Conservation (phyloP, 2,797 vertebrate species). For the Rousettus madagascariensis region DNA sequence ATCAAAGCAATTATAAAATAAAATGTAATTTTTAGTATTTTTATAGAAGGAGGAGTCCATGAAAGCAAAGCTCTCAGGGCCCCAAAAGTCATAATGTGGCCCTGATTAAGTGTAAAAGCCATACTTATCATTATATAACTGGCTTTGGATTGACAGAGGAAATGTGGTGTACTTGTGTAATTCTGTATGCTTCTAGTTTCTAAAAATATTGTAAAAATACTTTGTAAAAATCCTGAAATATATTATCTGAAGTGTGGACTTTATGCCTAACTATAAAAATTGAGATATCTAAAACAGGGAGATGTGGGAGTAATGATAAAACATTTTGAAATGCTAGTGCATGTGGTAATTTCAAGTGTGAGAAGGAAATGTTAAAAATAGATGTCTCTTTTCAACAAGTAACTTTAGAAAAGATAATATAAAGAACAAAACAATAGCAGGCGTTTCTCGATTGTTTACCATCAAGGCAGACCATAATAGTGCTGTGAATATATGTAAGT, state of each 20-base stretch:
- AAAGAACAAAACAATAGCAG: background rate
- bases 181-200: background rate
- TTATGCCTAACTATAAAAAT: background rate
- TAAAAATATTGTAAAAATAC: background rate
- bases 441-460: background rate
- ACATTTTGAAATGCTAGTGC: background rate
- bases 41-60: background rate
- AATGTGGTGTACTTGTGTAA: background rate
- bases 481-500: background rate
- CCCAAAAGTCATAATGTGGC: background rate
- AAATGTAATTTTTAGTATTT: background rate
- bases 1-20: background rate
- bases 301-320: background rate
- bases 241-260: background rate
- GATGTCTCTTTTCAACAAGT: background rate
- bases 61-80: background rate
- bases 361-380: constrained; percentile 33
- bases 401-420: background rate
- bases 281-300: background rate
- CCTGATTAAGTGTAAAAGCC: background rate
- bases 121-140: background rate
- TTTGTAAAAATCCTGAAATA: constrained; percentile 2
- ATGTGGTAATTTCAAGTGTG: constrained; percentile 29
- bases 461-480: background rate
- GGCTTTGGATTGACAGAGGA: background rate